Percentiles rank a stretch among this genome's conserved stretches.
phyloP scores from a whole-genome alignment of 2,797 vertebrate species.

The Notoglanidium macrostoma region DNA sequence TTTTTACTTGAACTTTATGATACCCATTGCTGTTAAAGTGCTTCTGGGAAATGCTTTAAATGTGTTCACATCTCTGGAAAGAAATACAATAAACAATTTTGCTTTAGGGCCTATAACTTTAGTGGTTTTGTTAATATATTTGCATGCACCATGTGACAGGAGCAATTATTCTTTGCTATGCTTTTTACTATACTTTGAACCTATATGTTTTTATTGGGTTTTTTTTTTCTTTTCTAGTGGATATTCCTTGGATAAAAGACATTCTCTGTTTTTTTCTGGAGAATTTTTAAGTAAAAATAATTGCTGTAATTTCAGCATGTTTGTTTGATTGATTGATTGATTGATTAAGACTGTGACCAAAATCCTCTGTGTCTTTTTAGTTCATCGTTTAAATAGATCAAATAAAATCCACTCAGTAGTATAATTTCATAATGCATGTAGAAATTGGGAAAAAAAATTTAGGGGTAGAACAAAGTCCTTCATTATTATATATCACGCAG shows the following conservation, averaged over 20 bases:
- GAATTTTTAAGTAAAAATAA: not conserved
- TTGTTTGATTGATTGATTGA: not conserved
- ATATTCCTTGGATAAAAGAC: not conserved
- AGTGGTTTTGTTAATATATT: slow-evolving; percentile 1
- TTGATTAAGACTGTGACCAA: not conserved
- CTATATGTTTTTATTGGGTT: not conserved
- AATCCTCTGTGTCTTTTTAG: not conserved
- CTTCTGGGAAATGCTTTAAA: not conserved
- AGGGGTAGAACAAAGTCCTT: not conserved
- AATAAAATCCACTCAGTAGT: not conserved
- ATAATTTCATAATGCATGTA: not conserved
- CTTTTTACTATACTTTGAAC: not conserved
- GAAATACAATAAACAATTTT: not conserved
- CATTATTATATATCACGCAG: slow-evolving; percentile 6
- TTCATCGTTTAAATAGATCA: not conserved
- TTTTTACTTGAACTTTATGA: not conserved
- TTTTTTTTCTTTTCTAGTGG: not conserved
- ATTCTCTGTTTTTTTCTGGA: not conserved
- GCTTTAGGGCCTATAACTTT: not conserved
- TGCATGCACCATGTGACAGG: not conserved
- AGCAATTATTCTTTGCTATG: not conserved
- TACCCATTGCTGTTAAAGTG: not conserved
- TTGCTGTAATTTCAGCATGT: not conserved
- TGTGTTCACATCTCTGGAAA: not conserved
- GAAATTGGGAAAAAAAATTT: too few species aligned